Evolutionary conservation across 2,888 invertebrate species (phyloP).

Genomic region (Diarsia rubi): DNA sequence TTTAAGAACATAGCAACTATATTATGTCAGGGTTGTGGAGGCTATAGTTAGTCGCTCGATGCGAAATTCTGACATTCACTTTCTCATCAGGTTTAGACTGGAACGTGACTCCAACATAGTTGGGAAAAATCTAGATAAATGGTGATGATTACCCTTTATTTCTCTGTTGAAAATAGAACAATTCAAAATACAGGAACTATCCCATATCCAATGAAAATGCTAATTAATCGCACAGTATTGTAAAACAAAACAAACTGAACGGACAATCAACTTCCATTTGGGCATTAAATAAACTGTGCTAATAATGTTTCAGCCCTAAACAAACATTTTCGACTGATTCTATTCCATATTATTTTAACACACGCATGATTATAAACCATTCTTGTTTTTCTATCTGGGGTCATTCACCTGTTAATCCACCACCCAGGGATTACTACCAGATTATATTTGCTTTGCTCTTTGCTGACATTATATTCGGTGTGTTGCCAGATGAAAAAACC

Average conservation of each 20-base stretch:
- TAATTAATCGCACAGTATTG: conserved; percentile 22
- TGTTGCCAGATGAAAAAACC: conserved; percentile 34
- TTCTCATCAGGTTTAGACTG: too few relatives aligned
- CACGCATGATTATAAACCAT: conserved; percentile 23
- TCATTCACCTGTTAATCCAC: conserved; percentile 41
- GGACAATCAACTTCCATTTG: conserved; percentile 28
- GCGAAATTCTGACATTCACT: too few relatives aligned
- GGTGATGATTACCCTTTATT: not conserved
- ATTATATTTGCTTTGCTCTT: conserved; percentile 18
- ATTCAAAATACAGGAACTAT: not conserved
- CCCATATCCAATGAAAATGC: conserved; percentile 6
- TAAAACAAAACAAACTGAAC: conserved; percentile 36
- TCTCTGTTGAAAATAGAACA: not conserved
- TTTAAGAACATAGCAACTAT: not conserved
- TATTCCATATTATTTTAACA: conserved; percentile 50
- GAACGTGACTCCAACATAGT: too few relatives aligned
- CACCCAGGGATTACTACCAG: conserved; percentile 6
- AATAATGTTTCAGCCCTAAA: conserved; percentile 33
- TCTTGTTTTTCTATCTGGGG: conserved; percentile 3
- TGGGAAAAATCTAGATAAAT: too few relatives aligned
- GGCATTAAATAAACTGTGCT: conserved; percentile 29
- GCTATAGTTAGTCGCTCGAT: too few relatives aligned
- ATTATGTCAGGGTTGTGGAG: too few relatives aligned
- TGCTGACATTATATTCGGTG: conserved; percentile 11
- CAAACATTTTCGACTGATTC: conserved; percentile 46